A percentile compares a stretch with the other conserved stretches of the same genome.
phyloP scores from a whole-genome alignment of 1,140 invertebrate genomes.

The Neuroterus valhalla region DNA sequence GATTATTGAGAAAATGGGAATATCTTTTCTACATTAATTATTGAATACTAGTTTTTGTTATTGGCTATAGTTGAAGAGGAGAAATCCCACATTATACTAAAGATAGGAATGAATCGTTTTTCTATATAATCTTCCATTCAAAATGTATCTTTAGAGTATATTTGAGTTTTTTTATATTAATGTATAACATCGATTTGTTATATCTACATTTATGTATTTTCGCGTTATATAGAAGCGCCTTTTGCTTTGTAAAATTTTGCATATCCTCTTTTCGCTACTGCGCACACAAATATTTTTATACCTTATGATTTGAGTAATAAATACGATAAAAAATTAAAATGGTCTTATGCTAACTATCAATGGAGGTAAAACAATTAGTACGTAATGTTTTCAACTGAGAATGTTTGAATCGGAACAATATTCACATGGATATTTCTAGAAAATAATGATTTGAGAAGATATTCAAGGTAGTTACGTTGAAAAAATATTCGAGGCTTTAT shows the following conservation, averaged over 20 bases:
- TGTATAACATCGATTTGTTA: neutral
- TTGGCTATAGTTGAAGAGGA: neutral
- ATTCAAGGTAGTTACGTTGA: no score
- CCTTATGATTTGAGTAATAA: slow-evolving; percentile 12
- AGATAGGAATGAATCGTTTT: neutral
- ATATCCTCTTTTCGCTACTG: neutral
- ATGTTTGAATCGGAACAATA: no score
- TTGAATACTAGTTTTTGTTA: neutral
- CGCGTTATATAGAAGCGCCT: neutral
- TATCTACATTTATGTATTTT: slow-evolving; percentile 2
- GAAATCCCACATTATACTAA: neutral
- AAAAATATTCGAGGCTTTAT: no score
- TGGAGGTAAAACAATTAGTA: no score
- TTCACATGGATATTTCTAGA: no score
- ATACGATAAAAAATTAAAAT: neutral
- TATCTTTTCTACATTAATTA: neutral
- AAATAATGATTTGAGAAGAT: no score
- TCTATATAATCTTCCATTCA: neutral
- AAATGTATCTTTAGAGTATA: neutral
- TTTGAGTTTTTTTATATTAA: slow-evolving; percentile 6
- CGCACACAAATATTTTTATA: slow-evolving; percentile 26
- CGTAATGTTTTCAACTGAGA: no score
- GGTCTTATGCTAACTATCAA: no score
- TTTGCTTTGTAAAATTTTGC: neutral
- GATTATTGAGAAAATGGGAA: neutral